Percentiles rank a stretch among this genome's conserved stretches.
phyloP scores from a whole-genome alignment of 92 coral and sea anemone genomes.

The Siderastrea radians region DNA sequence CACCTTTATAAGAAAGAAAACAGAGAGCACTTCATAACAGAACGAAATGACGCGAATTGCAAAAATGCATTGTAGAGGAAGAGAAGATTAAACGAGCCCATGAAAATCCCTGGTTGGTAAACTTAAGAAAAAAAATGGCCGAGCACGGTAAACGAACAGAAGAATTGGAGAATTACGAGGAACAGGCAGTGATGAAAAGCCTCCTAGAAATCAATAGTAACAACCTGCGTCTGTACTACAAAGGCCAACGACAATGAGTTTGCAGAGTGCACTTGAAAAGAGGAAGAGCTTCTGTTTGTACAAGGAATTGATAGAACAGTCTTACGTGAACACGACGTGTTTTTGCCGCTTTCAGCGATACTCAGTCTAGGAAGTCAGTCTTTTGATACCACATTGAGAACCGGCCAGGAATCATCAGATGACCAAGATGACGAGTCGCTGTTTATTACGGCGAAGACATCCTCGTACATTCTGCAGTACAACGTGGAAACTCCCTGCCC shows the following conservation, averaged over 20 bases:
- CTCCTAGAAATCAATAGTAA: background rate
- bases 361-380: too few species aligned
- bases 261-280: background rate
- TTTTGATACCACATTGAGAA: too few species aligned
- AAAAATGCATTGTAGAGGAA: background rate
- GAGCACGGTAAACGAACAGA: background rate
- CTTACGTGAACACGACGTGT: background rate
- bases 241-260: background rate
- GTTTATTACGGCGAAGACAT: too few species aligned
- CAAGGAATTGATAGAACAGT: background rate
- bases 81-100: background rate
- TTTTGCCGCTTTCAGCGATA: background rate
- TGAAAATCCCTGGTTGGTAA: background rate
- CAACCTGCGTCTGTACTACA: background rate
- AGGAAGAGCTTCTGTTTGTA: background rate
- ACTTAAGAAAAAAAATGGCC: background rate
- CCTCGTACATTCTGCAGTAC: too few species aligned
- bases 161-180: background rate
- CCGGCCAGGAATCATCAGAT: too few species aligned
- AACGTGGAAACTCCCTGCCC: too few species aligned
- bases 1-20: background rate
- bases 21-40: too few species aligned
- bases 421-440: too few species aligned
- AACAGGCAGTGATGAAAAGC: background rate
- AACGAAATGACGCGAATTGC: background rate